phyloP scores from a whole-genome alignment of 92 coral and sea anemone genomes.

The Palythoa grandis region DNA sequence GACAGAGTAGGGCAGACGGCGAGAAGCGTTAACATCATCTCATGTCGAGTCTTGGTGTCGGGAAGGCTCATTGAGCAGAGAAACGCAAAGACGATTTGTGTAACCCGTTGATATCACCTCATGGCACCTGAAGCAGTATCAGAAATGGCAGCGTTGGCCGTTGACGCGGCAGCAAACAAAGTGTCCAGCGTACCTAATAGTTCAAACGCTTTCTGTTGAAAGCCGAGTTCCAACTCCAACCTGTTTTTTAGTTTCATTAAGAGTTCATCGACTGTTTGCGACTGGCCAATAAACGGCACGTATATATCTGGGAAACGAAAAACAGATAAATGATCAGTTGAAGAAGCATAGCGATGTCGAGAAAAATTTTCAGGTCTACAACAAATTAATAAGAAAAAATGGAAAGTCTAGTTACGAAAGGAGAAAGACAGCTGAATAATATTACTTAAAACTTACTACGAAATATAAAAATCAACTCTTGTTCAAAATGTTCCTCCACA shows the following conservation, averaged over 20 bases:
- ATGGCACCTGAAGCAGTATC: not conserved
- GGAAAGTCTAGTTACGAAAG: too few relatives aligned
- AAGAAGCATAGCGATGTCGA: not conserved
- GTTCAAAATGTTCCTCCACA: too few relatives aligned
- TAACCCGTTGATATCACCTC: not conserved
- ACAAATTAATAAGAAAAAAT: too few relatives aligned
- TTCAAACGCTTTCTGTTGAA: slow-evolving; percentile 81
- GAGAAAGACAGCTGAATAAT: too few relatives aligned
- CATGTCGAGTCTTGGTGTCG: too few relatives aligned
- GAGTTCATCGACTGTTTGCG: slow-evolving; percentile 80
- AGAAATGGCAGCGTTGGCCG: slow-evolving; percentile 10
- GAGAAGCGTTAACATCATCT: too few relatives aligned
- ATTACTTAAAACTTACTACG: too few relatives aligned
- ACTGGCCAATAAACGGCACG: slow-evolving; percentile 88
- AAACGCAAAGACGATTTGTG: not conserved
- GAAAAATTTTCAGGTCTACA: too few relatives aligned
- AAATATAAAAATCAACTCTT: too few relatives aligned
- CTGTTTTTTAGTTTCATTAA: slow-evolving; percentile 65
- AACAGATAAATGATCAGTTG: not conserved
- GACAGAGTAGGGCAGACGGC: too few relatives aligned
- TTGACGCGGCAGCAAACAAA: slow-evolving; percentile 76
- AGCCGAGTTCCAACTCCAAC: slow-evolving; percentile 65
- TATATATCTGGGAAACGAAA: slow-evolving; percentile 73
- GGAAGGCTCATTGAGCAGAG: not conserved
- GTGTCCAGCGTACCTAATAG: slow-evolving; percentile 92